Evolutionary conservation across 2,888 invertebrate species (phyloP).

Genomic region (Tiphia femorata): DNA sequence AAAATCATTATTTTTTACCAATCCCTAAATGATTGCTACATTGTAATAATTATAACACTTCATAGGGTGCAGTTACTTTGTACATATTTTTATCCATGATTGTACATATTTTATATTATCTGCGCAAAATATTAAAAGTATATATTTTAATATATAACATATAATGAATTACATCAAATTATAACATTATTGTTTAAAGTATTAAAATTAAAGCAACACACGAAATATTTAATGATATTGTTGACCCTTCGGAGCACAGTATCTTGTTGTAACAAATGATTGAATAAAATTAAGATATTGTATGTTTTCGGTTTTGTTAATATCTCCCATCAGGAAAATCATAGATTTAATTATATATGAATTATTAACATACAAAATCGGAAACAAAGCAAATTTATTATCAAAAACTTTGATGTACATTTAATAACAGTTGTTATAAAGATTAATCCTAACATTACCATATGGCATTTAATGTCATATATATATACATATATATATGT

Average conservation of each 20-base stretch:
- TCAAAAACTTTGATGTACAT: constrained; percentile 27
- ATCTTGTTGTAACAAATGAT: constrained; percentile 65
- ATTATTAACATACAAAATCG: neutral
- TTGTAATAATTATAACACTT: constrained; percentile 45
- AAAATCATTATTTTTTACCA: constrained; percentile 35
- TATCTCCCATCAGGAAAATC: neutral
- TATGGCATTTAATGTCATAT: constrained; percentile 27
- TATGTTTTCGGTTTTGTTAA: constrained; percentile 21
- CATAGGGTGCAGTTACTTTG: constrained; percentile 63
- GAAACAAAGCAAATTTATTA: constrained; percentile 38
- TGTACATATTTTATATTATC: constrained; percentile 60
- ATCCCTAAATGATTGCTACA: constrained; percentile 23
- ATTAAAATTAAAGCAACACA: constrained; percentile 63
- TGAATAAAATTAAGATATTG: constrained; percentile 64
- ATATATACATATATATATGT: constrained; percentile 16
- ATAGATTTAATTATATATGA: neutral
- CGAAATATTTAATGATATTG: constrained; percentile 67
- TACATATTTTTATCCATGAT: constrained; percentile 58
- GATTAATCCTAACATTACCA: constrained; percentile 25
- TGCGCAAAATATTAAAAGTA: constrained; percentile 64
- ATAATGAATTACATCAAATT: constrained; percentile 65
- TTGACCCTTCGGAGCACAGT: constrained; percentile 63
- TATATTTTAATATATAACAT: constrained; percentile 69
- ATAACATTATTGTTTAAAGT: constrained; percentile 67
- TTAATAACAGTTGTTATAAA: constrained; percentile 33